phyloP scores from a whole-genome alignment of 2,113 vertebrate genomes.

The Felis chaus region DNA sequence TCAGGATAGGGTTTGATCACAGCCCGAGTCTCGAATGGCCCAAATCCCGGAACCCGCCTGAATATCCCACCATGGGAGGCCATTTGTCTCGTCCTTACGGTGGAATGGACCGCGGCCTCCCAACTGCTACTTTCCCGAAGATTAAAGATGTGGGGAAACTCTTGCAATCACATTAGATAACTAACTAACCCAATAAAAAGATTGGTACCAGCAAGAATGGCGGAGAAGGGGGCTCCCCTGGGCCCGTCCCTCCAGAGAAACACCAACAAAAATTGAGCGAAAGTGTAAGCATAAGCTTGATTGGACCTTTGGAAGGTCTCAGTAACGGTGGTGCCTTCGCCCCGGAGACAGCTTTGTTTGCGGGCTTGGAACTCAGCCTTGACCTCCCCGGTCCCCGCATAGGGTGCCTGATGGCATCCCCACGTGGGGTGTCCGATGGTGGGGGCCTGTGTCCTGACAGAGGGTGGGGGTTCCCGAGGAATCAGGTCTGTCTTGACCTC shows the following conservation, averaged over 20 bases:
- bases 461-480: background rate
- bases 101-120: background rate
- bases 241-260: background rate
- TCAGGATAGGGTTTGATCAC: background rate
- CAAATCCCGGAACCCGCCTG: background rate
- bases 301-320: background rate
- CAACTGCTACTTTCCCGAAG: background rate
- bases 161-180: background rate
- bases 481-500: background rate
- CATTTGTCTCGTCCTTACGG: background rate
- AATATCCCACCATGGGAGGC: background rate
- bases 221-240: background rate
- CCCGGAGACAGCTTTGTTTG: background rate
- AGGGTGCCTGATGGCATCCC: background rate
- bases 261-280: background rate
- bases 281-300: background rate
- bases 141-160: background rate
- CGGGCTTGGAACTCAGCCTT: background rate
- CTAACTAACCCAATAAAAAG: background rate
- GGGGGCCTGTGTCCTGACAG: background rate
- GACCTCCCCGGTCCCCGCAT: background rate
- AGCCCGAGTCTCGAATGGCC: background rate
- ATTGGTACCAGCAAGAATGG: background rate
- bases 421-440: background rate
- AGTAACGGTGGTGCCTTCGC: background rate